Evolutionary conservation across 1,140 invertebrate genomes (phyloP), one percentile per base, ranked within the genome.

Genomic region (Samia ricini): DNA sequence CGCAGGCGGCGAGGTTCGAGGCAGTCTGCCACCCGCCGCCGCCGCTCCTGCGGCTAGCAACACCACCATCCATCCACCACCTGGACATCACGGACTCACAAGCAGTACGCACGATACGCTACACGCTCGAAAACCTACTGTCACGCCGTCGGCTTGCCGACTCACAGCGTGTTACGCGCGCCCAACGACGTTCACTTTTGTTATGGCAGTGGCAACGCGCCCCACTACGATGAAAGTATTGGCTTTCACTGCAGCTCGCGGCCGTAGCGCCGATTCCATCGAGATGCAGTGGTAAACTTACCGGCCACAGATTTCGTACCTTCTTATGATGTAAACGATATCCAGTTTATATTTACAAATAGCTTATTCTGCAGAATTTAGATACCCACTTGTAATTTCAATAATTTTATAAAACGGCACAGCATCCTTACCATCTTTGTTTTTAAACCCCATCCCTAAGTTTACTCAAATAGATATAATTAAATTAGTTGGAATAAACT

Each of bases 191-290:
- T 82, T 87, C 84, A 87, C 82, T 85, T 86, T 79, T 78, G 79
- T 79, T 82, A 77, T 79, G 74, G 72, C 66, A 63, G 69, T 69
- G 68, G 67, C 63, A 54, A 58, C 64, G 59, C 68, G 76, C 82
- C 81, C 82, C 83, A 84, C 82, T 77, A 74, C 73, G 76, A 87
- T 87, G 84, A 88, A 85, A 85, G 85, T 76, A 75, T 73, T 72
- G 78, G 83, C 85, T 88, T 88, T 84, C 83, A 83, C 79, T 80
- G 70, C 23, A 61, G 63, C 64, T 66, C 62, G 60, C 58, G 49
- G 60, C 56, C 19, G 51, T 52, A 52, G 12, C 51, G 51, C 18
- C n/a, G 4, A 50, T 50, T 15, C 20, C n/a, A n/a, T 52, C 51
- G 21, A 21, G 51, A 20, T 21, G 20, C 20, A 52, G 51, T 22